These are phyloP conservation scores for Caenorhabditis sp. DNA, from an alignment of 2,888 invertebrate species.

Conservation along the genomic window DNA sequence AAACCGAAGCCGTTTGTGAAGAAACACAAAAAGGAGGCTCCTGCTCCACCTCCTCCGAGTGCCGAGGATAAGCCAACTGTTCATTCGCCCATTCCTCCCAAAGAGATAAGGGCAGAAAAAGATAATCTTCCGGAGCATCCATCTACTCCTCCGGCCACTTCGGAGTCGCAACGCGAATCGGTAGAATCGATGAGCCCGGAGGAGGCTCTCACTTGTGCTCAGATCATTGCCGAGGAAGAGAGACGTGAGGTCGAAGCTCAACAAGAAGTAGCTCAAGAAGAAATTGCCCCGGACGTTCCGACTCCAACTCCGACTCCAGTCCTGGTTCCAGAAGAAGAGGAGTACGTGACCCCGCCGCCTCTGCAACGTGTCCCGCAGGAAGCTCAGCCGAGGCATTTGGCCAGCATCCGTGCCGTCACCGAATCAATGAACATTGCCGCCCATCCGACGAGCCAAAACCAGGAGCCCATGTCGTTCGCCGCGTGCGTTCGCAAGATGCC, in stretches of 20 bases:
- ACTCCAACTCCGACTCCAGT: neutral
- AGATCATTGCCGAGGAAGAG: slow-evolving; percentile 5
- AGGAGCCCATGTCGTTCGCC: slow-evolving; percentile 42
- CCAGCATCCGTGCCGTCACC: slow-evolving; percentile 34
- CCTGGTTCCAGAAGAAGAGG: neutral
- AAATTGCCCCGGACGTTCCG: neutral
- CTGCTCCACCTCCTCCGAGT: neutral
- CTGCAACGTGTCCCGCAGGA: slow-evolving; percentile 30
- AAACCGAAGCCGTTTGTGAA: no score
- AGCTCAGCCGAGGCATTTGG: neutral
- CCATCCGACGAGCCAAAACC: neutral
- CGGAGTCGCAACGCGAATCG: no score
- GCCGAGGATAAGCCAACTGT: no score
- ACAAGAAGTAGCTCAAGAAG: neutral
- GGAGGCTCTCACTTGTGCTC: neutral
- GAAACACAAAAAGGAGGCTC: no score
- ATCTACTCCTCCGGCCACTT: no score
- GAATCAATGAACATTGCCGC: slow-evolving; percentile 48
- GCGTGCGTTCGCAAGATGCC: slow-evolving; percentile 45
- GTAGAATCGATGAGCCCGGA: neutral
- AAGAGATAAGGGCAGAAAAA: no score
- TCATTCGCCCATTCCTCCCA: no score
- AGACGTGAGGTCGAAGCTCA: neutral
- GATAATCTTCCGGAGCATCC: no score
- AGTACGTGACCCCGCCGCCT: slow-evolving; percentile 18